Base-by-base conservation (phyloP, 2,888 invertebrate genomes). In the Torymus auratus region DNA sequence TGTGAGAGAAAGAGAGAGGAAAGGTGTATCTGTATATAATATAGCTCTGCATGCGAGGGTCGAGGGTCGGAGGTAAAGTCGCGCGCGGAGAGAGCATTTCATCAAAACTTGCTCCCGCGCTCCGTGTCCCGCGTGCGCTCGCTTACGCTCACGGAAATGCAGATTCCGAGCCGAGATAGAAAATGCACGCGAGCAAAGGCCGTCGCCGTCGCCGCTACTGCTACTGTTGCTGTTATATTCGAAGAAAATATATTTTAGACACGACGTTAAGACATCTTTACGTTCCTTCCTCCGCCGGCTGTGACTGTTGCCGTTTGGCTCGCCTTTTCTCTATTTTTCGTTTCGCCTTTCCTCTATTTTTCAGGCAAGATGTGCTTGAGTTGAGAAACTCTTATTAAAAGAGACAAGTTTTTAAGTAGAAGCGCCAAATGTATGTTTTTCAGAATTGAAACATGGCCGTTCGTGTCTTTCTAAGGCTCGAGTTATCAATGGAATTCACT, bases 211-310 rank as follows among this genome's bases (percentile, higher is more conserved):
- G 28, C 17, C 41, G 50, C 56, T 41, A 41, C 41, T 5, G 7
- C 41, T 41, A 7, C 41, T 41, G 7, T 7, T 41, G 7, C 41
- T 41, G 41, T 41, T 41, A 41, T 10, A 50, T 58, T 78, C 56
- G 71, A 55, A 72, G 72, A 55, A 78, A 73, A 73, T 65, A 78
- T 71, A 78, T 78, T 78, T 78, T 71, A 64, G 77, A 20, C 64
- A 20, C 64, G 77, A 64, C 64, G 71, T 58, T 71, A 52, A 71
- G 77, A 71, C 65, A 52, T 71, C 71, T 77, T 77, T 77, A 70
- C 77, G 77, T 77, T 50, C 41, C 61, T 20, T 62, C 15, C 50
- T 41, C 5, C 41, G 41, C 20, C 20, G 13, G 41, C 20, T n/a
- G 14, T 61, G 56, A 68, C 52, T 62, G 70, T 20, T 58, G 10